Conservation (phyloP, 2,888 invertebrate genomes). For the Smittia aterrima region DNA sequence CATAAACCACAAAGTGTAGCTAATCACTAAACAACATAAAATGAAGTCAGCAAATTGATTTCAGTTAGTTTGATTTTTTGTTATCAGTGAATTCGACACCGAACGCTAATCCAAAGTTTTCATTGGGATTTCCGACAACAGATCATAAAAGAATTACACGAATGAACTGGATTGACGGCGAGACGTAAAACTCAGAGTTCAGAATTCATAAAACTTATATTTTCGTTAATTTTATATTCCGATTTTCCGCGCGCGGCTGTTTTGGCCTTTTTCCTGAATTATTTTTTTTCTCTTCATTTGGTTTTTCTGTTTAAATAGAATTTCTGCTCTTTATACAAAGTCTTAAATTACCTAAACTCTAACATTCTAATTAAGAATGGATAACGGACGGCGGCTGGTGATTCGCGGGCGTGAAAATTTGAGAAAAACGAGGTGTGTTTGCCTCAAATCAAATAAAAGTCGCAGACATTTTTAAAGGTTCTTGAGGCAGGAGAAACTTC, state of each 20-base stretch:
- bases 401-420: not conserved
- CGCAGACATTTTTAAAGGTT: not conserved
- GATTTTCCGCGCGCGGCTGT: not conserved
- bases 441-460: not conserved
- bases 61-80: not conserved
- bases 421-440: not conserved
- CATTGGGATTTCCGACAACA: not conserved
- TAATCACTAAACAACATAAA: conserved; percentile 20
- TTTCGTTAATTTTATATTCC: not conserved
- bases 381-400: conserved; percentile 10
- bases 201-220: not conserved
- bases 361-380: conserved; percentile 27
- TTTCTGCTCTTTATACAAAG: conserved; percentile 13
- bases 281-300: not conserved
- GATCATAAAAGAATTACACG: not conserved
- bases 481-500: not conserved
- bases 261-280: conserved; percentile 21
- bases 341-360: conserved; percentile 30
- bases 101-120: not conserved
- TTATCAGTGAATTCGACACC: not conserved
- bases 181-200: not conserved
- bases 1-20: conserved; percentile 2
- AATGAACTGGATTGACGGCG: not conserved
- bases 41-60: not conserved
- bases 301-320: conserved; percentile 21